Evolutionary conservation across 2,888 invertebrate genomes (phyloP).

Genomic region (Eupithecia tripunctaria): DNA sequence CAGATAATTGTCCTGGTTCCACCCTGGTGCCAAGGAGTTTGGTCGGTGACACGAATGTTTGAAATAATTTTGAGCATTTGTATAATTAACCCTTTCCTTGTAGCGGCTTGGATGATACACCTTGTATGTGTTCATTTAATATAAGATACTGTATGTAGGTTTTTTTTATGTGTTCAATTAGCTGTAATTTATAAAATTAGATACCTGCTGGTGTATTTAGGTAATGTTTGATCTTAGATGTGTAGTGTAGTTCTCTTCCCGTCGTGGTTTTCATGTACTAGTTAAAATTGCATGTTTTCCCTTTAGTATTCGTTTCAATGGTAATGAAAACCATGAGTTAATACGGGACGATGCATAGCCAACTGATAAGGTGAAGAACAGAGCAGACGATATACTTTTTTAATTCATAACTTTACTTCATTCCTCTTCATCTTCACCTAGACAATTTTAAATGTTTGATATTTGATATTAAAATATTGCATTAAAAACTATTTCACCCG

Average conservation of each 20-base stretch:
- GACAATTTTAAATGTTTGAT: constrained; percentile 18
- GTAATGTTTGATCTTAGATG: constrained; percentile 51
- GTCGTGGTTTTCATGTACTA: constrained; percentile 56
- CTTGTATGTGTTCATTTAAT: constrained; percentile 74
- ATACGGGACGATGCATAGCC: constrained; percentile 44
- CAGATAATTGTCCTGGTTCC: constrained; percentile 4
- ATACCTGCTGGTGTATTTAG: constrained; percentile 47
- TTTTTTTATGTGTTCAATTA: constrained; percentile 40
- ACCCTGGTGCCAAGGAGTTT: constrained; percentile 17
- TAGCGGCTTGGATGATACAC: constrained; percentile 40
- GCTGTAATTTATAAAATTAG: constrained; percentile 33
- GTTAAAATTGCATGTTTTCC: constrained; percentile 36
- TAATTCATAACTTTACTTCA: constrained; percentile 20
- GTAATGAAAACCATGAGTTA: constrained; percentile 48
- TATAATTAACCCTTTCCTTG: constrained; percentile 26
- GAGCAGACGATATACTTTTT: constrained; percentile 45
- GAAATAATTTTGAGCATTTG: constrained; percentile 26
- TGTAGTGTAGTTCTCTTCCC: constrained; percentile 43
- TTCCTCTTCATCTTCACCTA: constrained; percentile 11
- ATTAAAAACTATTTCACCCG: constrained; percentile 46
- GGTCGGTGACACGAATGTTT: constrained; percentile 15
- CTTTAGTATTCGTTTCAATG: constrained; percentile 31
- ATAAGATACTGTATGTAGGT: constrained; percentile 53
- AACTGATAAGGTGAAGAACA: constrained; percentile 39
- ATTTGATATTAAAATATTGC: constrained; percentile 26